Evolutionary conservation across 2,888 invertebrate genomes (phyloP).

Genomic region (Micoletzkya japonica): DNA sequence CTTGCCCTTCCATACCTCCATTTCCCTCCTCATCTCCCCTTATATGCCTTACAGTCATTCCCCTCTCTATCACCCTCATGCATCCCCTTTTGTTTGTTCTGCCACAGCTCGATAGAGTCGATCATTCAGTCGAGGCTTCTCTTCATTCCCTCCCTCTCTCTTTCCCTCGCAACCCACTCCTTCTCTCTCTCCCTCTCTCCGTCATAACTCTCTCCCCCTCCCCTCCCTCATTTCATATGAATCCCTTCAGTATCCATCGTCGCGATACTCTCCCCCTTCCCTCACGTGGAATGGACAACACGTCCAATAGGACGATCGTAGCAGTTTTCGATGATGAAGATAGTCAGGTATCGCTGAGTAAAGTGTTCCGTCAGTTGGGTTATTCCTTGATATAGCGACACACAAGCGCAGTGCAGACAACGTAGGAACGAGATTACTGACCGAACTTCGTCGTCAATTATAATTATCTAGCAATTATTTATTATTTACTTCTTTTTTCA

Average conservation of each 20-base stretch:
- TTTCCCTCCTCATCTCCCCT: background rate
- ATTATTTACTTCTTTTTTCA: too few species aligned
- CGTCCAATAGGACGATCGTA: too few species aligned
- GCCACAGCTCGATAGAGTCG: background rate
- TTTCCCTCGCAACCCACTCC: background rate
- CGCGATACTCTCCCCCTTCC: slow-evolving; percentile 1
- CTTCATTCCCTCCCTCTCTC: background rate
- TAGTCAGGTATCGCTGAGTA: too few species aligned
- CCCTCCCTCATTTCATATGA: background rate
- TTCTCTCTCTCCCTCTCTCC: background rate
- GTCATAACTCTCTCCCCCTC: slow-evolving; percentile 6
- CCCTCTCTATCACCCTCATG: background rate
- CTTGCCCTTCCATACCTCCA: background rate
- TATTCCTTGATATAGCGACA: background rate
- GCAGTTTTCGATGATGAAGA: too few species aligned
- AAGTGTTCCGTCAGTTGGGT: too few species aligned
- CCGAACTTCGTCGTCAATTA: background rate
- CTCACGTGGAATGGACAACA: too few species aligned
- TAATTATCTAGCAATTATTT: too few species aligned
- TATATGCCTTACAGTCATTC: background rate
- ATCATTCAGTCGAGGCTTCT: background rate
- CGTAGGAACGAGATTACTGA: slow-evolving; percentile 6
- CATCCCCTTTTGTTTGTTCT: background rate
- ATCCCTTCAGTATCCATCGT: background rate
- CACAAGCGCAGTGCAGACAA: background rate